Percentiles rank a stretch among this genome's conserved stretches.
These are phyloP conservation scores for Acrossocheilus wenchowensis DNA, from an alignment of 2,797 vertebrate genomes.

Conservation along the genomic window DNA sequence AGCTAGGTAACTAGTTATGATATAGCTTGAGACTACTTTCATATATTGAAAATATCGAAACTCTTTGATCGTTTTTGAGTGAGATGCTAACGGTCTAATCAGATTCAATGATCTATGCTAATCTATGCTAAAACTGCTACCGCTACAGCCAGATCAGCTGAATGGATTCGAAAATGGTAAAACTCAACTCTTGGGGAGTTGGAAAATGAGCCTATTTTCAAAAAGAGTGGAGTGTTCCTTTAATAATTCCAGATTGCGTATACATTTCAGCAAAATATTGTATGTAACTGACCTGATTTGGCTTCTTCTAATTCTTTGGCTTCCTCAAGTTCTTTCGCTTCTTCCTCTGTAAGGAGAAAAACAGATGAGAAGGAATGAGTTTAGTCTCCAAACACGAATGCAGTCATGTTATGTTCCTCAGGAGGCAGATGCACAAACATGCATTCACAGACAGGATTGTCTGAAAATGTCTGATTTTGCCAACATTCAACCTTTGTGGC, in stretches of 20 bases:
- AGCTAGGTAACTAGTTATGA: too few species aligned
- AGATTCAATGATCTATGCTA: too few species aligned
- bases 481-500: not conserved
- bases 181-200: too few species aligned
- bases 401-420: not conserved
- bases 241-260: not conserved
- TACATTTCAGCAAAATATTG: not conserved
- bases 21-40: too few species aligned
- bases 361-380: slow-evolving; percentile 35
- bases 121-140: too few species aligned
- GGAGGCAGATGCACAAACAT: not conserved
- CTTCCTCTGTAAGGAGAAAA: slow-evolving; percentile 77
- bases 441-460: not conserved
- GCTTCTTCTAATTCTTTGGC: slow-evolving; percentile 75
- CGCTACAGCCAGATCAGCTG: too few species aligned
- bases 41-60: too few species aligned
- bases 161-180: too few species aligned
- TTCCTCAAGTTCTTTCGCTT: slow-evolving; percentile 87
- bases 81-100: too few species aligned
- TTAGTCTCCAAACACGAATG: not conserved
- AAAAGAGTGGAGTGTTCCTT: too few species aligned
- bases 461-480: not conserved
- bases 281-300: slow-evolving; percentile 85
- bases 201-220: too few species aligned
- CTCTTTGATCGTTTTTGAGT: too few species aligned